phyloP scores from a whole-genome alignment of 2,888 invertebrate genomes.

The Heliconius sara region DNA sequence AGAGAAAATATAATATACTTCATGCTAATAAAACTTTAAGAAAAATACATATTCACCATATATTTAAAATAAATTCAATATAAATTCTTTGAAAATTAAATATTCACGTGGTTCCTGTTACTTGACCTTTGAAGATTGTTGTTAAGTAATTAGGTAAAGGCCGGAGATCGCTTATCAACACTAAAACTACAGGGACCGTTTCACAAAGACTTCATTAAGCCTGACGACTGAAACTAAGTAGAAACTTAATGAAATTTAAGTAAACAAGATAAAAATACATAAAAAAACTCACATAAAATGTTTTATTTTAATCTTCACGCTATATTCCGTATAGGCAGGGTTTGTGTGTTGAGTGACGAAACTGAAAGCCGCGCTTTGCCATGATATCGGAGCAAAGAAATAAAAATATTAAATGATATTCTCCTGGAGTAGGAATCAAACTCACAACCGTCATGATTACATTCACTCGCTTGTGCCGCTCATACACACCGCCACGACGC shows the following conservation, averaged over 20 bases:
- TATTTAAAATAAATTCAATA: neutral
- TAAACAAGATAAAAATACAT: neutral
- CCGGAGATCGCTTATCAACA: slow-evolving; percentile 34
- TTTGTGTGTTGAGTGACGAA: neutral
- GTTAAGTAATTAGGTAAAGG: slow-evolving; percentile 45
- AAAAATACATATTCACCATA: too few species aligned
- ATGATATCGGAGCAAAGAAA: too few species aligned
- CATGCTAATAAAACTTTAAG: too few species aligned
- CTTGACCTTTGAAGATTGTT: slow-evolving; percentile 36
- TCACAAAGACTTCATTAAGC: slow-evolving; percentile 37
- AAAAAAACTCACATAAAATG: neutral
- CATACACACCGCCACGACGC: too few species aligned
- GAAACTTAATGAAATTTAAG: slow-evolving; percentile 6
- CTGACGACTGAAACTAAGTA: slow-evolving; percentile 19
- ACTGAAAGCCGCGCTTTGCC: too few species aligned
- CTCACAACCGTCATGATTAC: too few species aligned
- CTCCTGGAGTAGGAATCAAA: too few species aligned
- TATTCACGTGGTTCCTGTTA: slow-evolving; percentile 3
- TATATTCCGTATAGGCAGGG: too few species aligned
- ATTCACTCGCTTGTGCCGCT: too few species aligned
- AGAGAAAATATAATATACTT: too few species aligned
- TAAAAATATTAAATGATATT: too few species aligned
- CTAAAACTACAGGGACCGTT: slow-evolving; percentile 34
- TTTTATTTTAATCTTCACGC: neutral
- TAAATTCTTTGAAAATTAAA: neutral